Percentiles rank a stretch among this genome's conserved stretches.
These are phyloP conservation scores for Sebastes aleutianus DNA, from an alignment of 2,797 vertebrate species.

Conservation along the genomic window DNA sequence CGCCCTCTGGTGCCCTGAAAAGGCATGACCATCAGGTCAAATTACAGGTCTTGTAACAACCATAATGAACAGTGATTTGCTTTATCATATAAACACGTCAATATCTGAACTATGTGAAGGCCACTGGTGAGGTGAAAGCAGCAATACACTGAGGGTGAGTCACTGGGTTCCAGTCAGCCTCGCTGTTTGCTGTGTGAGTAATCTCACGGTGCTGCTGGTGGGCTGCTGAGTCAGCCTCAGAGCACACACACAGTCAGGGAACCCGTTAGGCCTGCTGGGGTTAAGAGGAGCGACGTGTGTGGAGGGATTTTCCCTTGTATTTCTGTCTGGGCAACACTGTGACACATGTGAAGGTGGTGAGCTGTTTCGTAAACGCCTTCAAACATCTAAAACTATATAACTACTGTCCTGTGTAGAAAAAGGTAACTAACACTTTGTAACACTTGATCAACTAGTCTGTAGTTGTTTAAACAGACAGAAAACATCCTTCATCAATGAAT, in stretches of 20 bases:
- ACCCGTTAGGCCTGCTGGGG: constrained; percentile 8
- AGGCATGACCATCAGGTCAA: not conserved
- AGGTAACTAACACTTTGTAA: too few species aligned
- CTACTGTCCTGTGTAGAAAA: not conserved
- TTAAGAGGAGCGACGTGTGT: not conserved
- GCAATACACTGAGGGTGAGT: constrained; percentile 41
- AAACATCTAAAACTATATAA: not conserved
- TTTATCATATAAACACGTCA: not conserved
- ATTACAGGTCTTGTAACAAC: not conserved
- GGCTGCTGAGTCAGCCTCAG: constrained; percentile 26
- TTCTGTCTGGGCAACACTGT: not conserved
- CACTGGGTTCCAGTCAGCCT: constrained; percentile 44
- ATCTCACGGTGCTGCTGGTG: constrained; percentile 29
- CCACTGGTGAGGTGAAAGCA: constrained; percentile 4
- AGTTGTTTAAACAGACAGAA: too few species aligned
- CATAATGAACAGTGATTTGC: not conserved
- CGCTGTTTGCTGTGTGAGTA: constrained; percentile 52
- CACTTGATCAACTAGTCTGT: too few species aligned
- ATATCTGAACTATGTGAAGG: not conserved
- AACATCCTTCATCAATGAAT: too few species aligned
- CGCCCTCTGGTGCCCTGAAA: constrained; percentile 35
- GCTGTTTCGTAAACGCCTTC: not conserved
- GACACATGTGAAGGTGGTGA: not conserved
- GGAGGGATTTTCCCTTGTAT: constrained; percentile 45
- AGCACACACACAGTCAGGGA: constrained; percentile 17